These are phyloP conservation scores for Buteo buteo DNA, from an alignment of 2,113 vertebrate species.

Conservation along the genomic window DNA sequence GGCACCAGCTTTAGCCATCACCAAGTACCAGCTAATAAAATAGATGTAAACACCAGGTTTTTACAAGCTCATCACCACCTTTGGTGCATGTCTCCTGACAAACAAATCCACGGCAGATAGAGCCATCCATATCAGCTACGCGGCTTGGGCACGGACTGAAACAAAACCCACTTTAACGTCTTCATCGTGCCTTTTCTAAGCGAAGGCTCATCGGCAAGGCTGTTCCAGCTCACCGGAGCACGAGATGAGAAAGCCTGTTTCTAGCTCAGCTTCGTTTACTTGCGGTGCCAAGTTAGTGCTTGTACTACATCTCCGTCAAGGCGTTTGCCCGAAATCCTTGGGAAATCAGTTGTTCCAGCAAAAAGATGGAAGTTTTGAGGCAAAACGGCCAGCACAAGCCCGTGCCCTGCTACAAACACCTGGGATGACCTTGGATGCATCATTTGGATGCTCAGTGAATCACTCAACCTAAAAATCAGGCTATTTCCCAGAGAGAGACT, in stretches of 20 bases:
- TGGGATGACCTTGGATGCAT: accelerated
- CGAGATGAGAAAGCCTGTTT: neutral
- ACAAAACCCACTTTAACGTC: neutral
- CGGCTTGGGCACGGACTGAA: neutral
- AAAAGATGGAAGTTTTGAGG: neutral
- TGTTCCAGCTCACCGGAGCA: neutral
- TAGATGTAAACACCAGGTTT: neutral
- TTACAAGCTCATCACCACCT: neutral
- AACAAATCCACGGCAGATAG: neutral
- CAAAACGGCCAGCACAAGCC: neutral
- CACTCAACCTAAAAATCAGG: neutral
- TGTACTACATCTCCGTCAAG: neutral
- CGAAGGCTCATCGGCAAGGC: neutral
- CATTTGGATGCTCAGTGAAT: neutral
- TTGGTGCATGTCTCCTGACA: accelerated
- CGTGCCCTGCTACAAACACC: neutral
- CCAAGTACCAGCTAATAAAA: neutral
- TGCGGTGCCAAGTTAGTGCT: accelerated
- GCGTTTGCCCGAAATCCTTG: accelerated
- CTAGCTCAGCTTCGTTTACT: neutral
- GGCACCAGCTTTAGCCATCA: neutral
- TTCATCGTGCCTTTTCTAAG: neutral
- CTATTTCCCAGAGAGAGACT: neutral
- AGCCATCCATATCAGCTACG: neutral
- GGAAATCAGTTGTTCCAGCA: neutral